Evolutionary conservation across 2,113 vertebrate species (phyloP), one percentile per base, ranked within the genome.

Genomic region (Accipiter cooperii): DNA sequence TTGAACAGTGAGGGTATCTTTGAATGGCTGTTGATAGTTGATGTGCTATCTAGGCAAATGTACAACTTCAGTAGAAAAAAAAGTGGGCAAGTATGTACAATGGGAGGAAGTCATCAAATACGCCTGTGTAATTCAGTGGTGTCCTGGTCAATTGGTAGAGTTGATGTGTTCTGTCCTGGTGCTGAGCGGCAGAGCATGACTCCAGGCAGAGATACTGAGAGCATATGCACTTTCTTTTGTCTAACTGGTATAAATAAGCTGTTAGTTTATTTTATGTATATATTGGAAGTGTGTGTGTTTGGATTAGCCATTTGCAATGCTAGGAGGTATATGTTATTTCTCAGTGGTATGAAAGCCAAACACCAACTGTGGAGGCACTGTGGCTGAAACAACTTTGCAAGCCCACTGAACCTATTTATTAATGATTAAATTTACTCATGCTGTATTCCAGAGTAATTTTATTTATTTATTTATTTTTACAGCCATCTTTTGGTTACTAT

Each of bases 401-500:
- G n/a, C 6, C 17, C 10, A 8, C 13, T 87, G 85, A 71, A 54
- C 11, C 15, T 60, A 13, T 36, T 77, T 81, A 46, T 90, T 91
- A 64, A 66, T 47, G 25, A 78, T 88, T 54, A 14, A 11, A 54
- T 77, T 40, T 61, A 40, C 20, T 97, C 64, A 96, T 79, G 8
- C 13, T 84, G 13, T 92, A 7, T 92, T 84, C 46, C 5, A 22
- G 70, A 31, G 1, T 90, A 5, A 18, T 31, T 55, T 69, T 29
- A 93, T 70, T 57, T 34, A 52, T 49, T 85, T 49, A 96, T 96
- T 91, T 87, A 61, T 95, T 85, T 97, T 97, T 85, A 68, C 73
- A 99, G 99, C 99, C 99, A 19, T 99, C 99, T 19, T 99, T 99
- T 98, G 99, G 99, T 93, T 99, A 99, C 96, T 94, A 98, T 90